phyloP scores from a whole-genome alignment of 1,140 invertebrate genomes.

The Hyphantria cunea region DNA sequence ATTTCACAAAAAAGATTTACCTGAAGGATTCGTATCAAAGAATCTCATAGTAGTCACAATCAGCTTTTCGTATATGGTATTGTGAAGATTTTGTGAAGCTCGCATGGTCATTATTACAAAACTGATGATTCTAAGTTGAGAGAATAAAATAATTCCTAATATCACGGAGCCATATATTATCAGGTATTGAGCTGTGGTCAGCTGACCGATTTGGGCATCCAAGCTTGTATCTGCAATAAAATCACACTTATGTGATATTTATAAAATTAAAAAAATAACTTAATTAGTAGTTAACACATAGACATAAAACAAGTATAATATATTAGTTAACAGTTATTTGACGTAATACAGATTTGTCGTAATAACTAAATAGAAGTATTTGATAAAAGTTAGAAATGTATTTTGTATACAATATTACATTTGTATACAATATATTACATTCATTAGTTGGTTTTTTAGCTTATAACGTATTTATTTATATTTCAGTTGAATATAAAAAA shows the following conservation, averaged over 20 bases:
- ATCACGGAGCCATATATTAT: conserved; percentile 52
- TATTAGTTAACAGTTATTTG: too few species aligned
- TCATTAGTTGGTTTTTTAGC: too few species aligned
- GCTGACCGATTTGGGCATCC: conserved; percentile 48
- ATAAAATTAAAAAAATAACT: not conserved
- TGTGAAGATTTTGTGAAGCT: conserved; percentile 85
- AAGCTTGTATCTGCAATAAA: conserved; percentile 56
- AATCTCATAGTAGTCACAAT: conserved; percentile 87
- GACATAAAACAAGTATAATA: too few species aligned
- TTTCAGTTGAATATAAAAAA: too few species aligned
- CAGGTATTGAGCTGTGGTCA: conserved; percentile 61
- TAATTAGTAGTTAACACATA: not conserved
- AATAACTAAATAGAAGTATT: too few species aligned
- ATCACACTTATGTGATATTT: not conserved
- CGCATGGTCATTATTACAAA: conserved; percentile 84
- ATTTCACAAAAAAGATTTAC: conserved; percentile 58
- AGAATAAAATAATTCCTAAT: conserved; percentile 60
- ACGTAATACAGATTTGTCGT: too few species aligned
- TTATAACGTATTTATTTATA: too few species aligned
- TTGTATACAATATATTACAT: too few species aligned
- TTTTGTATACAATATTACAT: too few species aligned
- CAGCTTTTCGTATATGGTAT: conserved; percentile 85
- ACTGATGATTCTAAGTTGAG: conserved; percentile 57
- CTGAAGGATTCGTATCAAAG: conserved; percentile 85
- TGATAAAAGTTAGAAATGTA: too few species aligned